A percentile compares a stretch with the other conserved stretches of the same genome.
Conservation (phyloP, 2,113 vertebrate species). For the Athene noctua region DNA sequence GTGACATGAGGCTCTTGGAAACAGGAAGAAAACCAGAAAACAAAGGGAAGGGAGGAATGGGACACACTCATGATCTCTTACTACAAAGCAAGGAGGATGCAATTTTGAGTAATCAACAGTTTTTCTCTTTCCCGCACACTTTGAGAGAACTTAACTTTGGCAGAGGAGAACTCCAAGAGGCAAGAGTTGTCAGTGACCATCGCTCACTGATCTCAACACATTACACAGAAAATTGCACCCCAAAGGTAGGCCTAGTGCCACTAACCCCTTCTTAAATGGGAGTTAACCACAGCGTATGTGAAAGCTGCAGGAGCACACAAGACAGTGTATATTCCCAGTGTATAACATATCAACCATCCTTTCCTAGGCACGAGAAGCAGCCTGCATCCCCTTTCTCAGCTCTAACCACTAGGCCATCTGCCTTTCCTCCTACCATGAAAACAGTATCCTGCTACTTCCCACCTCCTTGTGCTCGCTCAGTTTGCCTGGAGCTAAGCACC, state of each 20-base stretch:
- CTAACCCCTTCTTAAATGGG: accelerated
- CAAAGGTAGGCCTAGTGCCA: background rate
- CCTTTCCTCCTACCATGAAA: background rate
- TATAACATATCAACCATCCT: background rate
- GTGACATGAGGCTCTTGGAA: background rate
- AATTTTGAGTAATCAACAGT: accelerated
- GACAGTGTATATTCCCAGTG: background rate
- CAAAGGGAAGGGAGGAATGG: background rate
- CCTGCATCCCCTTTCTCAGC: background rate
- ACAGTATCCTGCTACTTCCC: background rate
- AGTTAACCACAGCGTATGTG: accelerated
- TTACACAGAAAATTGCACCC: accelerated
- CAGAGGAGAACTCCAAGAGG: background rate
- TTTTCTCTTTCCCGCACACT: background rate
- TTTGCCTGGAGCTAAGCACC: background rate
- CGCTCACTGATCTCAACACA: accelerated
- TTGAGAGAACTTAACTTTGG: background rate
- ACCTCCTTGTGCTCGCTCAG: background rate
- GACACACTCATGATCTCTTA: background rate
- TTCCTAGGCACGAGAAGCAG: background rate
- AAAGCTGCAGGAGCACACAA: background rate
- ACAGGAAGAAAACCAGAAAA: background rate
- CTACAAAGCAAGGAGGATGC: background rate
- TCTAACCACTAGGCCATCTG: background rate
- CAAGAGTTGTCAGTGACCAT: background rate